Evolutionary conservation across 2,113 vertebrate genomes (phyloP).

Genomic region (Osmerus mordax): DNA sequence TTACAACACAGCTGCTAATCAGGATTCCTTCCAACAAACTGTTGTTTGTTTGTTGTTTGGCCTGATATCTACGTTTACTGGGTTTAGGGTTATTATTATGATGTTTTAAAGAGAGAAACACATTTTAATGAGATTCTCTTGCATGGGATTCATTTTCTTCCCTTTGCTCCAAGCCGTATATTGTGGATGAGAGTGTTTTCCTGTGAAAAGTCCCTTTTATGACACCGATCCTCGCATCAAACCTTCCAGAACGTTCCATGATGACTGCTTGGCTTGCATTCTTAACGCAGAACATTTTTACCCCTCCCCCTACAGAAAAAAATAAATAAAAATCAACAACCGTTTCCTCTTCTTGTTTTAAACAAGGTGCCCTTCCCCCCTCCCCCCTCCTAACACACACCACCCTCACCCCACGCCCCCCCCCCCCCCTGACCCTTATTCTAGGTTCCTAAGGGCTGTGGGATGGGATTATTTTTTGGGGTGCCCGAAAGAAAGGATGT

Average conservation of each 20-base stretch:
- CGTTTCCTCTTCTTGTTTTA: slow-evolving; percentile 11
- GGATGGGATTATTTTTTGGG: slow-evolving; percentile 52
- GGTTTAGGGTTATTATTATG: slow-evolving; percentile 50
- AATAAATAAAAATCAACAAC: slow-evolving; percentile 7
- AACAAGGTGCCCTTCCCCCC: slow-evolving; percentile 10
- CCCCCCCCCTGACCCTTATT: slow-evolving; percentile 34
- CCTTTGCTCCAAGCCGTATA: slow-evolving; percentile 19
- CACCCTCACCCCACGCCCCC: background rate
- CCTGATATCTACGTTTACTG: slow-evolving; percentile 57
- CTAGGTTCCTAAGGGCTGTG: slow-evolving; percentile 39
- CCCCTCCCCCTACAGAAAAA: slow-evolving; percentile 2
- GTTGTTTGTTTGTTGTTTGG: slow-evolving; percentile 45
- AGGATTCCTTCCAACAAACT: slow-evolving; percentile 31
- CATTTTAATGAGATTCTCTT: slow-evolving; percentile 66
- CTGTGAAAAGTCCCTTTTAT: slow-evolving; percentile 48
- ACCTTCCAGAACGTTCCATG: slow-evolving; percentile 41
- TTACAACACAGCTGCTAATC: slow-evolving; percentile 51
- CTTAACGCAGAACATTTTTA: background rate
- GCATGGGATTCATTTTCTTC: slow-evolving; percentile 45
- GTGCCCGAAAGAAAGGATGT: slow-evolving; percentile 66
- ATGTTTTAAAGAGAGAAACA: slow-evolving; percentile 59
- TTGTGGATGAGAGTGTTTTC: slow-evolving; percentile 39
- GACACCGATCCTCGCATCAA: slow-evolving; percentile 19
- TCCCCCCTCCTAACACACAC: background rate
- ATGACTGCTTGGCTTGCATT: slow-evolving; percentile 14